These are phyloP conservation scores for Spizaetus ornatus DNA, from an alignment of 2,113 vertebrate species.

Conservation along the genomic window DNA sequence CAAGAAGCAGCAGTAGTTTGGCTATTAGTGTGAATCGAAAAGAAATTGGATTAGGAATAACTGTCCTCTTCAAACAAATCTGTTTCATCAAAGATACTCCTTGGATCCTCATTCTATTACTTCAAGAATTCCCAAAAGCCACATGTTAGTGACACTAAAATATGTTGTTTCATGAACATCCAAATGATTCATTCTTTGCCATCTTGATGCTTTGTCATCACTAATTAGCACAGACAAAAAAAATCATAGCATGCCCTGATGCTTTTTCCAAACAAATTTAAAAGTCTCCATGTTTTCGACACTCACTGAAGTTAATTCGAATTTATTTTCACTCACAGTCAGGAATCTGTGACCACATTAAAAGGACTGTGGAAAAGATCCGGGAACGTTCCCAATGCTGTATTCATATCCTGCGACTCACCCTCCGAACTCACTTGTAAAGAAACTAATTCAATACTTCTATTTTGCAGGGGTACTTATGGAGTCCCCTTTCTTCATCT, in stretches of 20 bases:
- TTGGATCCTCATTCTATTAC: not conserved
- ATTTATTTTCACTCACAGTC: slow-evolving; percentile 50
- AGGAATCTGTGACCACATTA: slow-evolving; percentile 53
- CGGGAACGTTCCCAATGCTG: slow-evolving; percentile 14
- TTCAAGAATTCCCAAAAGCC: slow-evolving; percentile 27
- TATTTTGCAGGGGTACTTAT: not conserved
- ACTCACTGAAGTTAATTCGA: slow-evolving; percentile 40
- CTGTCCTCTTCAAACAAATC: not conserved
- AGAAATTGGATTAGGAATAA: not conserved
- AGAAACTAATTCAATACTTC: not conserved
- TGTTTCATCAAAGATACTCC: slow-evolving; percentile 3
- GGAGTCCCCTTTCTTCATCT: not conserved
- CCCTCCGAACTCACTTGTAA: not conserved
- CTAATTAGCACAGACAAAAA: slow-evolving; percentile 35
- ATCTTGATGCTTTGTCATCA: slow-evolving; percentile 56
- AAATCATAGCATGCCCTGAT: not conserved
- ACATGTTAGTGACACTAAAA: slow-evolving; percentile 22
- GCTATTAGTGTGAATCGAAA: not conserved
- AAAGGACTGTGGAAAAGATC: slow-evolving; percentile 29
- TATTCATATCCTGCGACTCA: slow-evolving; percentile 44
- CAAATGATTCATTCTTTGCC: slow-evolving; percentile 51
- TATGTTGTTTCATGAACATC: not conserved
- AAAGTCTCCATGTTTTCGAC: slow-evolving; percentile 43
- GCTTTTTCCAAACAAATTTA: slow-evolving; percentile 43
- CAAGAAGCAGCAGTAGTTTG: not conserved